Percentiles rank a stretch among this genome's conserved stretches.
phyloP scores from a whole-genome alignment of 2,888 invertebrate species.

The Parascotia fuliginaria region DNA sequence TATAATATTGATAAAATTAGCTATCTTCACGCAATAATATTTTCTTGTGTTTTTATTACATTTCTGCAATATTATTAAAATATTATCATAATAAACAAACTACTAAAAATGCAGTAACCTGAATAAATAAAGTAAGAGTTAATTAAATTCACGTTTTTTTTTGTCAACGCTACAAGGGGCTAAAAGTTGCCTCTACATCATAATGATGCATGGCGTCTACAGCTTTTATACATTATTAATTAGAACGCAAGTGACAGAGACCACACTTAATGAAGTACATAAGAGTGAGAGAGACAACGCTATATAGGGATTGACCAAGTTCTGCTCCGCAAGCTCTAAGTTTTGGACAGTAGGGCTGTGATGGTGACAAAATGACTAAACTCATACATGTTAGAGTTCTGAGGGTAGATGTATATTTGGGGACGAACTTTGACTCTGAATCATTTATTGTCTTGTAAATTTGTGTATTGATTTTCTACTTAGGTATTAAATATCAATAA shows the following conservation, averaged over 20 bases:
- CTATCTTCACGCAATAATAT: too few relatives aligned
- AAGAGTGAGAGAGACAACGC: constrained; percentile 37
- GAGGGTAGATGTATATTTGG: constrained; percentile 27
- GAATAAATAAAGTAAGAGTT: constrained; percentile 35
- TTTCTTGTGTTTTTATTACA: too few relatives aligned
- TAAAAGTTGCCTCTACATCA: constrained; percentile 61
- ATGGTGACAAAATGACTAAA: constrained; percentile 47
- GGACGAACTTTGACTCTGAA: constrained; percentile 17
- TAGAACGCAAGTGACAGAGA: constrained; percentile 61
- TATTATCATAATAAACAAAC: constrained; percentile 12
- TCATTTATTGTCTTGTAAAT: constrained; percentile 23
- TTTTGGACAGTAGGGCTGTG: constrained; percentile 48
- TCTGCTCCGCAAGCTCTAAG: constrained; percentile 42
- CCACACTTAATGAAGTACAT: constrained; percentile 23
- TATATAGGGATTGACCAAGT: constrained; percentile 55
- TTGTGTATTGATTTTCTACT: neutral
- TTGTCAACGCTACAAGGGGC: constrained; percentile 60
- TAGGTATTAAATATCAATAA: too few relatives aligned
- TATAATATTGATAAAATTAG: too few relatives aligned
- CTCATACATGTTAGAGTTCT: constrained; percentile 21
- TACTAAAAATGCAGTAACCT: constrained; percentile 18
- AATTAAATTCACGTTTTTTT: constrained; percentile 58
- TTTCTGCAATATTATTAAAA: too few relatives aligned
- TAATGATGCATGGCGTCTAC: constrained; percentile 72
- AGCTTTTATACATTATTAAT: constrained; percentile 80